Conservation (phyloP, 2,113 vertebrate genomes). For the Heterochromis multidens region DNA sequence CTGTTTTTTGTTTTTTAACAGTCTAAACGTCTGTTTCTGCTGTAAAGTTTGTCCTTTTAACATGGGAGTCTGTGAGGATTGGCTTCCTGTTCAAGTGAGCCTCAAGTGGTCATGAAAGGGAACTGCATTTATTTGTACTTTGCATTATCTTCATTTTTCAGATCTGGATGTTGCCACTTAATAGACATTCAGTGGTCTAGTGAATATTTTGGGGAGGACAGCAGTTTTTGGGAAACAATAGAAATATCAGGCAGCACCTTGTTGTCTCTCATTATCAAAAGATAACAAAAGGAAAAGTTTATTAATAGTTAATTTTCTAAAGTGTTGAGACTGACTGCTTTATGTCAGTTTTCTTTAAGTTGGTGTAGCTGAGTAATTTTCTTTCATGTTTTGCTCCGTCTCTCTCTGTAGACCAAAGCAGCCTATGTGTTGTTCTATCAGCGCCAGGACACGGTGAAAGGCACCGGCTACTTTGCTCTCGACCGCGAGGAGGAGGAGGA, state of each 20-base stretch:
- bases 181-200: neutral
- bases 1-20: neutral
- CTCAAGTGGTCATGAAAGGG: neutral
- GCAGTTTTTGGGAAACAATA: no score
- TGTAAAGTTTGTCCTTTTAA: no score
- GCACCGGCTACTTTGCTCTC: conserved; percentile 94
- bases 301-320: neutral
- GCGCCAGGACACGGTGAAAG: conserved; percentile 91
- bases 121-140: neutral
- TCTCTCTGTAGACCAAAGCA: conserved; percentile 87
- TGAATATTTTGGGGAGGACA: neutral
- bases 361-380: neutral
- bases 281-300: neutral
- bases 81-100: neutral
- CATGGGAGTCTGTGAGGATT: neutral
- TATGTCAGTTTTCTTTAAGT: no score
- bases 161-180: neutral
- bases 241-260: no score
- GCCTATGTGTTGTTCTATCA: conserved; percentile 98
- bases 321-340: neutral
- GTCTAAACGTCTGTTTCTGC: no score
- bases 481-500: conserved; percentile 87
- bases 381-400: conserved; percentile 15
- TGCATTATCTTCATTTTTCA: neutral
- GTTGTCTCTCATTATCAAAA: neutral